Evolutionary conservation across 1,140 invertebrate species (phyloP), one percentile per base, ranked within the genome.

Genomic region (Drosophila ercepeae): DNA sequence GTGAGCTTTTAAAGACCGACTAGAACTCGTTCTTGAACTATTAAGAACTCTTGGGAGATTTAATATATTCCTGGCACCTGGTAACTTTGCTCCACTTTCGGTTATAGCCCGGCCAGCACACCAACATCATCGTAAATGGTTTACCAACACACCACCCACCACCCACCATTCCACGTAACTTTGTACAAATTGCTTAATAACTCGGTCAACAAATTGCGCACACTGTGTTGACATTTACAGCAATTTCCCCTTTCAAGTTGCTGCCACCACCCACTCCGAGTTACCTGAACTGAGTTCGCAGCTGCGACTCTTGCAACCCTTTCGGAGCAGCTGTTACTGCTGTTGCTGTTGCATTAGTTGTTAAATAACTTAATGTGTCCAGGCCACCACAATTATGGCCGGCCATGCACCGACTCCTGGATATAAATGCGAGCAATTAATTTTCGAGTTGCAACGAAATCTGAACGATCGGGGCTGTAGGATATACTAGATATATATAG

Each of bases 341-440:
- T 39, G n/a, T 7, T 16, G 36, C 11, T 42, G 61, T 25, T 49
- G 64, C 67, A 57, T 58, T 70, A 50, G 64, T 36, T 45, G 52
- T 25, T 51, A 50, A 70, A 59, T 71, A 71, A 71, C 41, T 59
- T 70, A 46, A 59, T 70, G 45, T 21, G 45, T 23, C 18, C 29
- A 1, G n/a, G 34, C 42, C 46, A 23, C 42, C 46, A 23, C 50
- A 16, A 42, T 75, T 74, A 68, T 42, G 41, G 50, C 36, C 36
- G n/a, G 19, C 7, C 53, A 1, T n/a, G n/a, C 8, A 2, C 29
- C 27, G n/a, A n/a, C n/a, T n/a, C n/a, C n/a, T 45, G 23, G 54
- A 42, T 71, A 71, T 44, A 63, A 76, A 72, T 71, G 72, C 51
- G 14, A 18, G 72, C 55, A 81, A 76, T 81, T 81, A 63, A 81